Conservation (phyloP, 2,888 invertebrate species). For the Entomobrya proxima region DNA sequence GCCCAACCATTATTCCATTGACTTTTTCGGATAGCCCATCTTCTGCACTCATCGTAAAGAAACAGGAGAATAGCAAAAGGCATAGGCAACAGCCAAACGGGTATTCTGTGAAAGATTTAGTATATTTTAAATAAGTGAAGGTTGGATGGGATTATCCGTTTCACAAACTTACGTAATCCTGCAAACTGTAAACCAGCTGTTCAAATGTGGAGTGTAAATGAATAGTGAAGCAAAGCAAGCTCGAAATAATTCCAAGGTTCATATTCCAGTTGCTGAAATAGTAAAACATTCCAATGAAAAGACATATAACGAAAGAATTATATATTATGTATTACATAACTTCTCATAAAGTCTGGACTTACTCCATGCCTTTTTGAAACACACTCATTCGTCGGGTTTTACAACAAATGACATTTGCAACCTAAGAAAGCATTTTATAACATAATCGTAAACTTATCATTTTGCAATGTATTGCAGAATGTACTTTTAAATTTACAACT, state of each 20-base stretch:
- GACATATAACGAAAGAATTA: conserved; percentile 76
- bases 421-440: neutral
- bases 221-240: conserved; percentile 70
- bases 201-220: conserved; percentile 72
- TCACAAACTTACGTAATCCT: conserved; percentile 74
- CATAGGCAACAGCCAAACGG: conserved; percentile 80
- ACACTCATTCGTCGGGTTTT: conserved; percentile 74
- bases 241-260: conserved; percentile 73
- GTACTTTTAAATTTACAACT: no score
- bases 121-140: conserved; percentile 75
- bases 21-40: conserved; percentile 67
- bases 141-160: conserved; percentile 75
- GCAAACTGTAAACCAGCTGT: conserved; percentile 61
- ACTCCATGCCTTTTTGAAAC: conserved; percentile 77
- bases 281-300: neutral
- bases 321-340: neutral
- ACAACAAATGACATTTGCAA: conserved; percentile 73
- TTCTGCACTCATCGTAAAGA: conserved; percentile 80
- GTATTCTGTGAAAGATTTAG: conserved; percentile 76
- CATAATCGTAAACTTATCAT: neutral
- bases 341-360: conserved; percentile 70
- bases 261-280: conserved; percentile 72
- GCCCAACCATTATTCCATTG: conserved; percentile 76
- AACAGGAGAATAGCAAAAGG: conserved; percentile 80
- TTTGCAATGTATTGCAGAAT: no score